phyloP scores from a whole-genome alignment of 2,888 invertebrate genomes.

The Phaedon cochleariae region DNA sequence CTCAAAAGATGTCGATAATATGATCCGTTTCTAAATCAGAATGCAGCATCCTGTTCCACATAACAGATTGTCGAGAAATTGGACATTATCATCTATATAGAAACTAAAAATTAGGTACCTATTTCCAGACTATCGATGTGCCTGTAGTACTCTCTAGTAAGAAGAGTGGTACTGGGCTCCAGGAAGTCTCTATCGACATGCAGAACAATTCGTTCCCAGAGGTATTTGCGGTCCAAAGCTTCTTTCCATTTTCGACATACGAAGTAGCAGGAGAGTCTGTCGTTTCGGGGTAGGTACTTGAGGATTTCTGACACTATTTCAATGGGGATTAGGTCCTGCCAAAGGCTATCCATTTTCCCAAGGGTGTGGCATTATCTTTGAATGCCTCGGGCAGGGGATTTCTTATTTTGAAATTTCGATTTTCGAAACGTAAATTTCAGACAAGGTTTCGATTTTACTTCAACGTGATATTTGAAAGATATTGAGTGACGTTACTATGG shows the following conservation, averaged over 20 bases:
- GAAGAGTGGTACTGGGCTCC: slow-evolving; percentile 53
- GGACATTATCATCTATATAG: too few species aligned
- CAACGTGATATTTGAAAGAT: not conserved
- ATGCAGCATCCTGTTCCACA: too few species aligned
- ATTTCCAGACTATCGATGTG: slow-evolving; percentile 62
- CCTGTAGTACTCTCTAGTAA: slow-evolving; percentile 58
- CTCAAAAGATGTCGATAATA: too few species aligned
- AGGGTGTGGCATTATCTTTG: slow-evolving; percentile 7
- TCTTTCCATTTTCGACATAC: slow-evolving; percentile 54
- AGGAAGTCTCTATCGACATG: slow-evolving; percentile 55
- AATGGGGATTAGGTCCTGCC: slow-evolving; percentile 50
- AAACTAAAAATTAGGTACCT: too few species aligned
- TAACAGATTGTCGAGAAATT: too few species aligned
- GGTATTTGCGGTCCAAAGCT: slow-evolving; percentile 47
- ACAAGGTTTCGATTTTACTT: not conserved
- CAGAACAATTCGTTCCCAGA: slow-evolving; percentile 55
- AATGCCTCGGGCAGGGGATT: not conserved
- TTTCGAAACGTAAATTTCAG: slow-evolving; percentile 8
- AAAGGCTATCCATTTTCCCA: slow-evolving; percentile 41
- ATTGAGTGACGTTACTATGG: not conserved
- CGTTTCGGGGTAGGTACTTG: slow-evolving; percentile 50
- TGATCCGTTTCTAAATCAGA: too few species aligned
- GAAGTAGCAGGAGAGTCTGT: slow-evolving; percentile 53
- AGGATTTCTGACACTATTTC: slow-evolving; percentile 53
- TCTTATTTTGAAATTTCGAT: not conserved